Percentiles rank a stretch among this genome's conserved stretches.
These are phyloP conservation scores for Diarsia brunnea DNA, from an alignment of 2,888 invertebrate genomes.

Conservation along the genomic window DNA sequence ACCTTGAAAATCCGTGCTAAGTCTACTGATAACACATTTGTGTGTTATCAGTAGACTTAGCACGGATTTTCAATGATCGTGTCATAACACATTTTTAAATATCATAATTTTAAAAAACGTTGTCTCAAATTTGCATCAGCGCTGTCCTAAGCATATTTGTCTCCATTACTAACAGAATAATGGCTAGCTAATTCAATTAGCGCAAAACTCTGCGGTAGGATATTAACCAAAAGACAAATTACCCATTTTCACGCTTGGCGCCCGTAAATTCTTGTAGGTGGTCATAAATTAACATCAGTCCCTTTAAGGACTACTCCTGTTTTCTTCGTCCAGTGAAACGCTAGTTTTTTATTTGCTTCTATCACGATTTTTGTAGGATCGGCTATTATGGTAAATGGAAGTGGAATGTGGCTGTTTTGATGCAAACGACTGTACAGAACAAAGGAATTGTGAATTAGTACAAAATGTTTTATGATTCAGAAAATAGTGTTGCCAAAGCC, in stretches of 20 bases:
- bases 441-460: conserved; percentile 13
- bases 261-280: conserved; percentile 81
- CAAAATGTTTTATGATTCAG: background rate
- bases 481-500: background rate
- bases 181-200: conserved; percentile 84
- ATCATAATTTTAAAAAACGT: background rate
- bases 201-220: conserved; percentile 75
- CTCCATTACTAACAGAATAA: conserved; percentile 68
- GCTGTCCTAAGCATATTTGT: conserved; percentile 59
- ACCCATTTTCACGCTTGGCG: conserved; percentile 82
- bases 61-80: too few species aligned
- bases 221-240: conserved; percentile 86
- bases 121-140: conserved; percentile 16
- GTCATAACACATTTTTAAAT: background rate
- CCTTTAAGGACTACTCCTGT: conserved; percentile 64
- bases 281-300: conserved; percentile 75
- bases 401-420: conserved; percentile 3
- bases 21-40: background rate
- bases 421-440: background rate
- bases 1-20: background rate
- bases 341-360: conserved; percentile 57
- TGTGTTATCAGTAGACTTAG: too few species aligned
- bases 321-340: conserved; percentile 46
- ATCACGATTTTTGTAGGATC: conserved; percentile 61
- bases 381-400: conserved; percentile 40